Evolutionary conservation across 2,113 vertebrate species (phyloP).

Genomic region (Tragelaphus imberbis): DNA sequence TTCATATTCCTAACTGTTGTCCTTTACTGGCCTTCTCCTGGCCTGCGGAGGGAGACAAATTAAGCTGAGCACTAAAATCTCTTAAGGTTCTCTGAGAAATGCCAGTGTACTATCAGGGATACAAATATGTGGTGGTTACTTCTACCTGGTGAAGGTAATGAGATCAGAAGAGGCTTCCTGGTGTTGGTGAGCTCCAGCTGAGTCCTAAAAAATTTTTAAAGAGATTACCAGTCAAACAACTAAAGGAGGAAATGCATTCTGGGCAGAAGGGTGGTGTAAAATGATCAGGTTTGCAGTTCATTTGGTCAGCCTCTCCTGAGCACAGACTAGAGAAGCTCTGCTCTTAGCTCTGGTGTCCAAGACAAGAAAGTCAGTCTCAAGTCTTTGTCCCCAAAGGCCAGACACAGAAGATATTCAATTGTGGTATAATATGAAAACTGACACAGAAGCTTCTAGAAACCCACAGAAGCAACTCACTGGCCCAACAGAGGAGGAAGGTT

Average conservation of each 20-base stretch:
- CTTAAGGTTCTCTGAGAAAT: neutral
- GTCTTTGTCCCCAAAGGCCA: neutral
- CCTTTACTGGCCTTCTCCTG: neutral
- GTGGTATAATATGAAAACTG: neutral
- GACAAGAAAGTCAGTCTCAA: neutral
- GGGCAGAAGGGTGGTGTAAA: neutral
- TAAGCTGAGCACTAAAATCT: too few species aligned
- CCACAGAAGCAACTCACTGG: neutral
- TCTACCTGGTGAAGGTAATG: neutral
- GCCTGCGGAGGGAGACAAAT: neutral
- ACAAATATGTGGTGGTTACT: neutral
- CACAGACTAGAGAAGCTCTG: neutral
- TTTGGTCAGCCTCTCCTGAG: neutral
- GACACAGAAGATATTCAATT: neutral
- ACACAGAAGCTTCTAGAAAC: neutral
- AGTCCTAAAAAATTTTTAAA: neutral
- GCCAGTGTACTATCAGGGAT: neutral
- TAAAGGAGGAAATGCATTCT: neutral
- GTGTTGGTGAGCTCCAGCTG: neutral
- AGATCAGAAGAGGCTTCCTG: neutral
- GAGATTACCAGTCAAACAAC: neutral
- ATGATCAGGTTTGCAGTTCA: neutral
- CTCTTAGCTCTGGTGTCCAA: neutral
- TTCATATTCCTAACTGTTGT: neutral
- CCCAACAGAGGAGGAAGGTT: fast-evolving